Evolutionary conservation across 1,140 invertebrate species (phyloP).

Genomic region (Paracyclopina nana): DNA sequence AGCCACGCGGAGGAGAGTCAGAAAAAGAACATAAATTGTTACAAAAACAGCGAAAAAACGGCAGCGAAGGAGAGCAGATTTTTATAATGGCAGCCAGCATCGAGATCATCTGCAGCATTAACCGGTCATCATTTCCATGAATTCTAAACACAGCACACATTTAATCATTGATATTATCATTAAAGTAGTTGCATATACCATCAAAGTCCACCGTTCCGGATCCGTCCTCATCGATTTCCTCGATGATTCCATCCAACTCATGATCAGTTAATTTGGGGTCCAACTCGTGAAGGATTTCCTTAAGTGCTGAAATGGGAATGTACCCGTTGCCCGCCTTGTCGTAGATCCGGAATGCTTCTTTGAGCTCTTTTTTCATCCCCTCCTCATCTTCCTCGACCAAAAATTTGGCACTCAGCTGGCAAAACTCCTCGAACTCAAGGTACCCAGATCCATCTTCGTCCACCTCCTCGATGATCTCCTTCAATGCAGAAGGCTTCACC

Average conservation of each 20-base stretch:
- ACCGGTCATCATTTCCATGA: constrained; percentile 2
- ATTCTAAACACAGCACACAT: neutral
- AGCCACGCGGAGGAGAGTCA: no score
- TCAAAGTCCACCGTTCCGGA: constrained; percentile 67
- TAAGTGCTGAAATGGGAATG: constrained; percentile 74
- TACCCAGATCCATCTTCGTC: constrained; percentile 51
- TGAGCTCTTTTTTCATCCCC: constrained; percentile 48
- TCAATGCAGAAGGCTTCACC: constrained; percentile 42
- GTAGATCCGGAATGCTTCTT: constrained; percentile 47
- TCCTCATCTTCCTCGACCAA: constrained; percentile 50
- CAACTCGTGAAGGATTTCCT: constrained; percentile 72
- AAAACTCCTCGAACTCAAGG: constrained; percentile 77
- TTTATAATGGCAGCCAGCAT: no score
- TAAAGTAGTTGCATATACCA: constrained; percentile 30
- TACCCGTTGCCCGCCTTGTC: constrained; percentile 58
- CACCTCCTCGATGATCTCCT: constrained; percentile 37
- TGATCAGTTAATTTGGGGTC: constrained; percentile 79
- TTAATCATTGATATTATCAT: neutral
- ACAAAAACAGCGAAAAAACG: no score
- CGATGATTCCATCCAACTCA: constrained; percentile 80
- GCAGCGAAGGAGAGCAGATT: no score
- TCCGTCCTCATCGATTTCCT: constrained; percentile 35
- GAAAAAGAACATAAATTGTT: no score
- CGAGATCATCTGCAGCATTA: neutral
- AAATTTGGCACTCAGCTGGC: constrained; percentile 60